These are phyloP conservation scores for Erithacus rubecula DNA, from an alignment of 2,797 vertebrate genomes.

Conservation along the genomic window DNA sequence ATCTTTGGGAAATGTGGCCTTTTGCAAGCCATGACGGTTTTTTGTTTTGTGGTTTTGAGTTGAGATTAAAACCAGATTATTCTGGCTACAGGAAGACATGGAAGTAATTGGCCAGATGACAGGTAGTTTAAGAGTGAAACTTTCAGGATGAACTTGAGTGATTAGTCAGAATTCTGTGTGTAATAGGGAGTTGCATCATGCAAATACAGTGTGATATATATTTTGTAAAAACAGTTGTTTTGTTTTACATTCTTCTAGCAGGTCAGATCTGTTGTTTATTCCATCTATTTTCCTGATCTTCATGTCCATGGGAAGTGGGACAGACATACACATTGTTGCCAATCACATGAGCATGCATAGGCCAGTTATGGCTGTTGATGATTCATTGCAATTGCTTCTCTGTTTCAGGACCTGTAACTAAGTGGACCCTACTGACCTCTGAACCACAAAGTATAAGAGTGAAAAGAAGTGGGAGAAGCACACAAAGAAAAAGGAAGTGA, in stretches of 20 bases:
- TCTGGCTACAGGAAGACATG: neutral
- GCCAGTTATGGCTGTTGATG: neutral
- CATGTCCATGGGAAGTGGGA: neutral
- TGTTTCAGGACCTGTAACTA: constrained; percentile 46
- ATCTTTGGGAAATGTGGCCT: neutral
- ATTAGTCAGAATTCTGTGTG: constrained; percentile 10
- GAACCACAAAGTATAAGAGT: constrained; percentile 24
- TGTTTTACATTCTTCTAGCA: neutral
- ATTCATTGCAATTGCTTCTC: constrained; percentile 39
- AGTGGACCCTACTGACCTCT: constrained; percentile 29
- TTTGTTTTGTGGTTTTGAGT: neutral
- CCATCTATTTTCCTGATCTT: neutral
- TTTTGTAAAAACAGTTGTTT: neutral
- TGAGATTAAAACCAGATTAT: neutral
- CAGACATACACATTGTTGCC: neutral
- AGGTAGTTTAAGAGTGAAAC: neutral
- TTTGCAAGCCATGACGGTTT: neutral
- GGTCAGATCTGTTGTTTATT: neutral
- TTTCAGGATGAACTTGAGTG: neutral
- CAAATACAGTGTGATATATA: neutral
- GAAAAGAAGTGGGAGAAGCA: constrained; percentile 8
- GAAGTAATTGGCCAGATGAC: neutral
- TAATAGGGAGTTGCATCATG: neutral
- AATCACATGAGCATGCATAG: neutral
- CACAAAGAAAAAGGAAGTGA: constrained; percentile 6